Evolutionary conservation across 2,888 invertebrate species (phyloP), one percentile per base, ranked within the genome.

Genomic region (Sinohyriopsis cumingii): DNA sequence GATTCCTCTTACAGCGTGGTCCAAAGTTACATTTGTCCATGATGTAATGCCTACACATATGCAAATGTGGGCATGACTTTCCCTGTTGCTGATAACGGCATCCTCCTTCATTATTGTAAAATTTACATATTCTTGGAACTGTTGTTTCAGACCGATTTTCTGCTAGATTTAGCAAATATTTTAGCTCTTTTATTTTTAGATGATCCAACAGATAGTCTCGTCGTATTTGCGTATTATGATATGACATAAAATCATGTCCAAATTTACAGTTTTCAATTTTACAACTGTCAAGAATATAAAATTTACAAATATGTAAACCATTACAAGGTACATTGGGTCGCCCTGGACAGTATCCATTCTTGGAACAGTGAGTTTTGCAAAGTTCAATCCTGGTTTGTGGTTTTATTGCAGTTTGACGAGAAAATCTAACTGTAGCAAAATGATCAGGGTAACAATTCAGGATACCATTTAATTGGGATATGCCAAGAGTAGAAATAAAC

Each of bases 171-270:
- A 81, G 71, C 0, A 82, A 62, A 53, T 64, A 70, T 33, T 72
- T 71, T 12, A 83, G 62, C 24, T 79, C 77, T 15, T 57, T 57
- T 12, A 72, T 70, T 28, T 54, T 25, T 12, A 79, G 56, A 25
- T 71, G 69, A 63, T 76, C 72, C 6, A 83, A 33, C 33, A 69
- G 68, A 65, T 82, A 67, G 53, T 75, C 67, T 33, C 67, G 54
- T 33, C 81, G 63, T n/a, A 81, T 59, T 19, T 57, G 12, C 25
- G 62, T 73, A 55, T 83, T 83, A 55, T 83, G 83, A 3, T 71
- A 25, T 12, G 79, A 73, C 28, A 73, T 77, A 18, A 83, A 69
- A 63, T 79, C 79, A 72, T 83, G 83, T 5, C 83, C 83, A 76
- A 76, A 83, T 55, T 65, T 66, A 66, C 83, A 83, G 5, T 59